Evolutionary conservation across 92 coral and sea anemone species (phyloP), one percentile per base, ranked within the genome.

Genomic region (Actinernus sp.): DNA sequence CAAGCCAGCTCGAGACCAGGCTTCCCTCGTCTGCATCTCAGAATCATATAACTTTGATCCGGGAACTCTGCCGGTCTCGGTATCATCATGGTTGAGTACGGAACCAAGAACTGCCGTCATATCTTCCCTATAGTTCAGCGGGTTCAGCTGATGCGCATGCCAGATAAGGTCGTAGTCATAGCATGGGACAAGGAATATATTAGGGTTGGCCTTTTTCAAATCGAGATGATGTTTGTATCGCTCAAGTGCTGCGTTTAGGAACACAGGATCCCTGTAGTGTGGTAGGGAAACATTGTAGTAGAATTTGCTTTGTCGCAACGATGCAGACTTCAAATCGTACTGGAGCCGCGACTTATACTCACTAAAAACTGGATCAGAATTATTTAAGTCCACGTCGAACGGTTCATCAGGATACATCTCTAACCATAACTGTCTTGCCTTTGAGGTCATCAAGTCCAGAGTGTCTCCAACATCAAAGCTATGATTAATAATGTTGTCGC

Each of bases 131-230:
- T 89, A 89, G 19, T 26, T 55, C 58, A 86, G 63, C 45, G 92
- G 96, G 27, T 68, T 80, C 8, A 74, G 78, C 55, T 57, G 85
- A 61, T 89, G 96, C 26, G 82, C 88, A 41, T 79, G 85, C 96
- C 96, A 89, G 45, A 89, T 49, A 13, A 89, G 92, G 55, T 85
- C 88, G 31, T 79, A 73, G 63, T 89, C 96, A 39, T 68, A 74
- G 78, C 92, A 79, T 25, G 96, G 85, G 9, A 80, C 92, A 36
- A 81, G 59, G 22, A 82, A 76, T 33, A 63, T 53, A 0, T 74
- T 71, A 0, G 89, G 92, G 56, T 85, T 67, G 41, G 71, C 43
- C 53, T 65, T 64, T 28, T 80, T 89, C 1, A 89, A 70, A 49
- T 63, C 55, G 36, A 85, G 71, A 54, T 84, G 88, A 18, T 80